Evolutionary conservation across 2,888 invertebrate genomes (phyloP).

Genomic region (Theretra japonica): DNA sequence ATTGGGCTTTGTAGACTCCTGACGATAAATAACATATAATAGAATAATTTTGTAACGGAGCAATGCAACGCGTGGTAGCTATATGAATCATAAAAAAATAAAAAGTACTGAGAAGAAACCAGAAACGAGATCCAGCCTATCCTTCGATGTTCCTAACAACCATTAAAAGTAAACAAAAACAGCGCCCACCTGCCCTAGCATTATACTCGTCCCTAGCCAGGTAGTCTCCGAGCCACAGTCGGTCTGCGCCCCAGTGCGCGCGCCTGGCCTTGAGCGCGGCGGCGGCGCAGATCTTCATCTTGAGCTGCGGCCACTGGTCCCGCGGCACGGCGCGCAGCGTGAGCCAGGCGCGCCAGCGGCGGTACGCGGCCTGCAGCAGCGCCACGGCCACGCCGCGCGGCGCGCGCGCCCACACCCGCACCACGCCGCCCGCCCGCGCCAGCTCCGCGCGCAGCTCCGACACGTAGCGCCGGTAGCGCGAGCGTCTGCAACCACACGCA

Average conservation of each 20-base stretch:
- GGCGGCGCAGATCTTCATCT: slow-evolving; percentile 77
- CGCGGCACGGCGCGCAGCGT: slow-evolving; percentile 88
- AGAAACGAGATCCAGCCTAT: too few species aligned
- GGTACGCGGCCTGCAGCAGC: slow-evolving; percentile 83
- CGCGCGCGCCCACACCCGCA: slow-evolving; percentile 90
- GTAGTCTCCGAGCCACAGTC: slow-evolving; percentile 75
- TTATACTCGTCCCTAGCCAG: slow-evolving; percentile 68
- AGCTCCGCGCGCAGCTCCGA: slow-evolving; percentile 62
- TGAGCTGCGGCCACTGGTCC: slow-evolving; percentile 93
- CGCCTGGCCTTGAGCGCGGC: slow-evolving; percentile 65
- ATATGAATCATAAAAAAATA: too few species aligned
- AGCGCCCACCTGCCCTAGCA: slow-evolving; percentile 58
- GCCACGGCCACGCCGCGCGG: slow-evolving; percentile 87
- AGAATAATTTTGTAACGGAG: too few species aligned
- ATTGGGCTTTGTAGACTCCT: slow-evolving; percentile 65
- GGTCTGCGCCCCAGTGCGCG: slow-evolving; percentile 66
- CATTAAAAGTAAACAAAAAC: neutral
- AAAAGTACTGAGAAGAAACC: too few species aligned
- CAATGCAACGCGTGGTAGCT: too few species aligned
- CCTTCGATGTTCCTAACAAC: too few species aligned
- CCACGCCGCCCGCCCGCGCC: slow-evolving; percentile 50
- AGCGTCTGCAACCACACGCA: slow-evolving; percentile 64
- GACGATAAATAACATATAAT: slow-evolving; percentile 27
- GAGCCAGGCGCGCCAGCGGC: slow-evolving; percentile 95
- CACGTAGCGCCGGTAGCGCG: slow-evolving; percentile 75